Evolutionary conservation across 2,888 invertebrate species (phyloP), one percentile per base, ranked within the genome.

Genomic region (Caenorhabditis parvicauda): DNA sequence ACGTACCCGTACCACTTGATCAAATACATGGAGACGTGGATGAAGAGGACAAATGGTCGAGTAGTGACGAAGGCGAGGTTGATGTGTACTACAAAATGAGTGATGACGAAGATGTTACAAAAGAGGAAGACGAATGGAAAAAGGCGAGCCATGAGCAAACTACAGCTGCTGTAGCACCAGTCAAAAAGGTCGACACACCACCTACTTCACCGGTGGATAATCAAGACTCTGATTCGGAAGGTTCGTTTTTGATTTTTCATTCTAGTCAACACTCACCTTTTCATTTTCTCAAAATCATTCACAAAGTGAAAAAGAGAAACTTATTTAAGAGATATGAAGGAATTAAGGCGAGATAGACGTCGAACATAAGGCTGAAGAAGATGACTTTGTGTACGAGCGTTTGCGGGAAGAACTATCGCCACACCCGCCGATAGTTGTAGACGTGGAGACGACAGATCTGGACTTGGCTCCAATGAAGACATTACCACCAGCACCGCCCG

Each of bases 341-440:
- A 49, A 47, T 19, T 51, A 55, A 7, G 62, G 66, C 17, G 67
- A 67, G 25, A 61, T 62, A 28, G 55, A 63, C n/a, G 44, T 37
- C 2, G 56, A 61, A 43, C 52, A 58, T 9, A 54, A 54, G 2
- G 55, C 50, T 24, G 53, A 63, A 35, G 61, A 57, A 35, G 66
- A 66, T 17, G 60, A 57, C n/a, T 63, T 64, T 21, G 66, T 69
- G 25, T 79, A 79, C 57, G 75, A 79, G 47, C 64, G 76, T 45
- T 64, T 79, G 5, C 62, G 70, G 24, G 79, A 79, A 59, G 70
- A 72, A 42, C 43, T 56, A 2, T 73, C 75, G 5, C 73, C 77
- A 6, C 63, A 70, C 28, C 76, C 75, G 7, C 72, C 63, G 21
- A 65, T 63, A 22, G 58, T 59, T 28, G 62, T 62, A 12, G 61